Conservation (phyloP, 2,888 invertebrate species). For the Drosophila testacea region DNA sequence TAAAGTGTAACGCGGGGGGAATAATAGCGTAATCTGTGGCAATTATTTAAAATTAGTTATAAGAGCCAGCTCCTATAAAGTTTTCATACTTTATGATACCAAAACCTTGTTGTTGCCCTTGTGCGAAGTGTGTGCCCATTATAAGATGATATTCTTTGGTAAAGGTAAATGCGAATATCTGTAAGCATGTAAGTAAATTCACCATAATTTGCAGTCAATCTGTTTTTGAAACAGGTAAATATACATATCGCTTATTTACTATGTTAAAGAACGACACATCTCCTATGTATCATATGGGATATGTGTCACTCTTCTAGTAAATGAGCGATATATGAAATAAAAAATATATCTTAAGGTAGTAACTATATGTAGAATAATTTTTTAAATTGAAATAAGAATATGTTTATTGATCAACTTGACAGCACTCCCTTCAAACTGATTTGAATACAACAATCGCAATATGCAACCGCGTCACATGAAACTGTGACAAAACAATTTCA, state of each 20-base stretch:
- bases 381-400: too few relatives aligned
- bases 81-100: constrained; percentile 7
- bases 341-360: too few relatives aligned
- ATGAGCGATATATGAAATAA: too few relatives aligned
- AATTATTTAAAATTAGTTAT: constrained; percentile 75
- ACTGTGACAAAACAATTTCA: constrained; percentile 74
- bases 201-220: too few relatives aligned
- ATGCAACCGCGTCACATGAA: constrained; percentile 29
- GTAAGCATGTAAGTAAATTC: too few relatives aligned
- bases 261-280: too few relatives aligned
- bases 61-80: constrained; percentile 40
- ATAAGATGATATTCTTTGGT: background rate
- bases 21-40: constrained; percentile 64
- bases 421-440: background rate
- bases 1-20: constrained; percentile 33
- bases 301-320: too few relatives aligned
- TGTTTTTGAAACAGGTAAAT: too few relatives aligned
- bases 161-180: background rate
- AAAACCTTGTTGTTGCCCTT: constrained; percentile 2
- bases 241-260: too few relatives aligned
- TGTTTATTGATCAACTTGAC: too few relatives aligned
- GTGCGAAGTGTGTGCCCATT: background rate
- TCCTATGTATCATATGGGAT: too few relatives aligned
- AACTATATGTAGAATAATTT: too few relatives aligned
- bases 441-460: constrained; percentile 18